A percentile compares a stretch with the other conserved stretches of the same genome.
Conservation (phyloP, 2,113 vertebrate genomes). For the Tenebrosternarchus preto region DNA sequence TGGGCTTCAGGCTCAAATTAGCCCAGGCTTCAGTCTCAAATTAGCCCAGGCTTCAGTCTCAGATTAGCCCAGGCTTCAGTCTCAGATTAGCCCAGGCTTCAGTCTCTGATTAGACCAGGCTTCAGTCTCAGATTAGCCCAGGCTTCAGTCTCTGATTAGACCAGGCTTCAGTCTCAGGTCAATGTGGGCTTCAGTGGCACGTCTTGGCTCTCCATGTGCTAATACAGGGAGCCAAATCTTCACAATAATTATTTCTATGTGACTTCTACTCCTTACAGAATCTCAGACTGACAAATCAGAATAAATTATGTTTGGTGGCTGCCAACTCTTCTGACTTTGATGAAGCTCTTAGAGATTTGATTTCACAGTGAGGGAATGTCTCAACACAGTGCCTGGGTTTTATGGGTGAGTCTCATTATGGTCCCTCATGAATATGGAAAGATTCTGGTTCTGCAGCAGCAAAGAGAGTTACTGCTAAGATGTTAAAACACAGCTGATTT, state of each 20-base stretch:
- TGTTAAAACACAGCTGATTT: not conserved
- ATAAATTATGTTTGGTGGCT: slow-evolving; percentile 66
- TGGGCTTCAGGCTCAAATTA: no score
- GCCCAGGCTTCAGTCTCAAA: no score
- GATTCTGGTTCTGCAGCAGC: not conserved
- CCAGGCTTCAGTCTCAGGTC: no score
- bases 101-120: slow-evolving; percentile 31
- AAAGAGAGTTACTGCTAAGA: not conserved
- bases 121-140: no score
- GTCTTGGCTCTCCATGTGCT: slow-evolving; percentile 62
- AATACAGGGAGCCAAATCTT: slow-evolving; percentile 70
- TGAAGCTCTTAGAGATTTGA: slow-evolving; percentile 61
- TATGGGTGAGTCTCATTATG: slow-evolving; percentile 63
- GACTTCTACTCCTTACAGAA: slow-evolving; percentile 68
- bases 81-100: slow-evolving; percentile 63
- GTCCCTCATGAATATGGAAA: slow-evolving; percentile 39
- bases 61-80: no score
- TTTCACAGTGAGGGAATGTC: slow-evolving; percentile 61
- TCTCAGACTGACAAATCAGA: slow-evolving; percentile 71
- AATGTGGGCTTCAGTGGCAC: no score
- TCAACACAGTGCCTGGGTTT: slow-evolving; percentile 33
- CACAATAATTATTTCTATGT: slow-evolving; percentile 79
- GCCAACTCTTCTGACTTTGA: slow-evolving; percentile 67
- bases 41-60: no score
- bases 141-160: no score